Evolutionary conservation across 2,888 invertebrate species (phyloP), one percentile per base, ranked within the genome.

Genomic region (Lasioglossum vierecki): DNA sequence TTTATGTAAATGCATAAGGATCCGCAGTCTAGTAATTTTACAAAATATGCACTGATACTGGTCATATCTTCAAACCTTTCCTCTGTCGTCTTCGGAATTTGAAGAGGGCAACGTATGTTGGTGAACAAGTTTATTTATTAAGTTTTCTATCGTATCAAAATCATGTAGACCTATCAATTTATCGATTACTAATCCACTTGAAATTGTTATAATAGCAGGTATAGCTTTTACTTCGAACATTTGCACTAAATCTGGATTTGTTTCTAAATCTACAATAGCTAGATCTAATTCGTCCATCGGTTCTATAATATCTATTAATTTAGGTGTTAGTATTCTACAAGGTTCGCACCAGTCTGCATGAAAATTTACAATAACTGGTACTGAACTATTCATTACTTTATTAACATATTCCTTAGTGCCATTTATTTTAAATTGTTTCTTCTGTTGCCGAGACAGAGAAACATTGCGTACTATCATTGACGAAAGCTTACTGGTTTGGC

Each of bases 281-380:
- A 98, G 95, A 95, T 98, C 97, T 77, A 98, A 96, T 91, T 97
- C 96, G 13, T 96, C 96, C 76, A 97, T 96, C 2, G 97, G 97
- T 90, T 97, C 97, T 49, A 98, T 96, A 76, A 98, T 95, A 93
- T 98, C 97, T 91, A 96, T 96, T 94, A 98, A 96, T 95, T 98
- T 97, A 2, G 98, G 98, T 0, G 98, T 98, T 22, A 98, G 95
- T 92, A 98, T 97, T 95, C 98, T 98, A 95, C 98, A 98, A 0
- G 98, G 98, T 95, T 98, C 98, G 93, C 98, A 98, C 98, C 98
- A 98, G 90, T 98, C 98, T 0, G 98, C 98, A 93, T 98, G 98
- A 93, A 98, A 98, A 94, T 98, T 98, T 0, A 98, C 98, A 94
- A 98, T 98, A n/a, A 98, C 98, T 49, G 98, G 97, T 92, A 97